Percentiles rank a stretch among this genome's conserved stretches.
These are phyloP conservation scores for Prunella strophiata DNA, from an alignment of 2,797 vertebrate species.

Conservation along the genomic window DNA sequence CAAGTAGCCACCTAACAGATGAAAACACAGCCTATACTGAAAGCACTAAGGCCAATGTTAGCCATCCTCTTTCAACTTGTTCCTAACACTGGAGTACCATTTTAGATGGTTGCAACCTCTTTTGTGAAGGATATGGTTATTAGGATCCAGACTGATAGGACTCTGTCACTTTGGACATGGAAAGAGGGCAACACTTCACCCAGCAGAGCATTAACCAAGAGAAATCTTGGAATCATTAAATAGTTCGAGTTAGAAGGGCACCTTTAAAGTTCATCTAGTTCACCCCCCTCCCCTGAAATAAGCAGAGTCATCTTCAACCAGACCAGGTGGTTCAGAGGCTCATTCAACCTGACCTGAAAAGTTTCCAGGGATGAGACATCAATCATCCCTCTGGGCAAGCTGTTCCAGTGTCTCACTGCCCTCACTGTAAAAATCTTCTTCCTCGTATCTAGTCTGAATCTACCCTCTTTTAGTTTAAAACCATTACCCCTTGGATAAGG, in stretches of 20 bases:
- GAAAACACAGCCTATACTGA: background rate
- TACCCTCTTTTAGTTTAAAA: background rate
- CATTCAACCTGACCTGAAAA: background rate
- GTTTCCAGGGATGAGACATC: background rate
- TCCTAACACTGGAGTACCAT: background rate
- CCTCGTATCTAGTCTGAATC: background rate
- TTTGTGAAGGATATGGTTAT: background rate
- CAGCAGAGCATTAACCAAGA: background rate
- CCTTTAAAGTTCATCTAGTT: background rate
- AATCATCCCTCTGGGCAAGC: background rate
- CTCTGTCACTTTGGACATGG: background rate
- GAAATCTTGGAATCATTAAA: background rate
- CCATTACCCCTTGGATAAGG: background rate
- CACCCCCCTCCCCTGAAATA: rapidly evolving
- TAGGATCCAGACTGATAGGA: background rate
- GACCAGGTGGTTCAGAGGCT: background rate
- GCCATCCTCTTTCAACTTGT: background rate
- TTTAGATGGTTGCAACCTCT: background rate
- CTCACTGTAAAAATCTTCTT: background rate
- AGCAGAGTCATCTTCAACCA: background rate
- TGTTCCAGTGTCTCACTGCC: background rate
- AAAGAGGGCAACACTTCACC: background rate
- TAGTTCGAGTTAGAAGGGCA: background rate
- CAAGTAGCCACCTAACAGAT: background rate
- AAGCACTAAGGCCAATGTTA: background rate